Evolutionary conservation across 2,797 vertebrate genomes (phyloP).

Genomic region (Urophycis tenuis): DNA sequence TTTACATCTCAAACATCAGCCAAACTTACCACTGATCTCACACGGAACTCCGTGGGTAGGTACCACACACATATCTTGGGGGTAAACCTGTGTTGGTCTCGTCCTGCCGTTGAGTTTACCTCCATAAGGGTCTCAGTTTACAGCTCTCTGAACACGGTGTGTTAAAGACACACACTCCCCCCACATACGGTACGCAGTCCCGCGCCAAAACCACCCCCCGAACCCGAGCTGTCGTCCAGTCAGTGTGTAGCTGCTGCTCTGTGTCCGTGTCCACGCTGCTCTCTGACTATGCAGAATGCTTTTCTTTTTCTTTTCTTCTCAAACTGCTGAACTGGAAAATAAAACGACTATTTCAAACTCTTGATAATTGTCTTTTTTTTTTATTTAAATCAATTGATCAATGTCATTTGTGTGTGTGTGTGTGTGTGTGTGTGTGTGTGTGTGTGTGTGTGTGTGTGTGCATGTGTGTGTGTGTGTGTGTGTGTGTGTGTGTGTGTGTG

Average conservation of each 20-base stretch:
- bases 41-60: neutral
- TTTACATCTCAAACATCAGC: neutral
- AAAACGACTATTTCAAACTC: neutral
- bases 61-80: neutral
- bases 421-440: no score
- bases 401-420: no score
- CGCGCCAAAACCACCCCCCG: neutral
- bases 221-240: neutral
- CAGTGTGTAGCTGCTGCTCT: neutral
- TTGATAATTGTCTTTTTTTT: neutral
- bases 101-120: neutral
- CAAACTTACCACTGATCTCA: neutral
- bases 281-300: conserved; percentile 3
- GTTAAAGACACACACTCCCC: neutral
- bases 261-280: conserved; percentile 1
- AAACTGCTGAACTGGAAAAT: neutral
- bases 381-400: neutral
- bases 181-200: neutral
- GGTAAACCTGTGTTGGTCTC: neutral
- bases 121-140: neutral
- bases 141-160: neutral
- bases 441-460: neutral
- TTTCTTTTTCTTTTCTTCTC: neutral
- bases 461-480: no score
- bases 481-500: no score